phyloP scores from a whole-genome alignment of 1,140 invertebrate genomes.

The Hylaeus volcanicus region DNA sequence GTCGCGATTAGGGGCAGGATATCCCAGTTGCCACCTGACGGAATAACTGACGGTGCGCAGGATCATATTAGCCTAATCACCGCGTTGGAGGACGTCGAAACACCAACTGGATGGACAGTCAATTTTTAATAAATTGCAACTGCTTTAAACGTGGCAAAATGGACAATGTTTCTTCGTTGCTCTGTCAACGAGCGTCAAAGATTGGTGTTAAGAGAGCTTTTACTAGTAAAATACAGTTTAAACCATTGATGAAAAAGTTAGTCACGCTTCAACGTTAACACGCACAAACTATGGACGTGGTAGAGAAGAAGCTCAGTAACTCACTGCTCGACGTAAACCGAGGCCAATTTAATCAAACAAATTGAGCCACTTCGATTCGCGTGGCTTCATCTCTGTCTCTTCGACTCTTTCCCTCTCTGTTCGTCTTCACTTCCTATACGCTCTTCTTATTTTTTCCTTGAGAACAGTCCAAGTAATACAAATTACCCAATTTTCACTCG shows the following conservation, averaged over 20 bases:
- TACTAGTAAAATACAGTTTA: background rate
- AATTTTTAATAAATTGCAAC: background rate
- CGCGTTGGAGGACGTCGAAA: background rate
- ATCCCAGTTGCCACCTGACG: constrained; percentile 33
- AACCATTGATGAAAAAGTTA: background rate
- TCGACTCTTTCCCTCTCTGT: no score
- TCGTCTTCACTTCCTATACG: background rate
- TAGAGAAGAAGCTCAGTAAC: background rate
- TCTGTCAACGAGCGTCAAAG: no score
- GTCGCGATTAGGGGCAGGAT: background rate
- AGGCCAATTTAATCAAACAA: constrained; percentile 62
- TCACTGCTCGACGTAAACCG: constrained; percentile 24
- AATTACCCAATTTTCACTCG: no score
- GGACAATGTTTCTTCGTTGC: no score
- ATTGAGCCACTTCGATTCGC: constrained; percentile 61
- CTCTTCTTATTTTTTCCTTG: no score
- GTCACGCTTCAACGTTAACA: constrained; percentile 7
- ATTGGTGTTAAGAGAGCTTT: background rate
- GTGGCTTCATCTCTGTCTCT: background rate
- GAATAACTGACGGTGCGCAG: constrained; percentile 45
- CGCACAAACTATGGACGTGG: background rate
- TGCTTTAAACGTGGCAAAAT: no score
- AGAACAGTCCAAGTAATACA: no score
- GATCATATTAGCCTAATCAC: constrained; percentile 45
- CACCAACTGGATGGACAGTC: no score